These are phyloP conservation scores for Drosophila sechellia DNA, from an alignment of 1,140 invertebrate genomes.

Conservation along the genomic window DNA sequence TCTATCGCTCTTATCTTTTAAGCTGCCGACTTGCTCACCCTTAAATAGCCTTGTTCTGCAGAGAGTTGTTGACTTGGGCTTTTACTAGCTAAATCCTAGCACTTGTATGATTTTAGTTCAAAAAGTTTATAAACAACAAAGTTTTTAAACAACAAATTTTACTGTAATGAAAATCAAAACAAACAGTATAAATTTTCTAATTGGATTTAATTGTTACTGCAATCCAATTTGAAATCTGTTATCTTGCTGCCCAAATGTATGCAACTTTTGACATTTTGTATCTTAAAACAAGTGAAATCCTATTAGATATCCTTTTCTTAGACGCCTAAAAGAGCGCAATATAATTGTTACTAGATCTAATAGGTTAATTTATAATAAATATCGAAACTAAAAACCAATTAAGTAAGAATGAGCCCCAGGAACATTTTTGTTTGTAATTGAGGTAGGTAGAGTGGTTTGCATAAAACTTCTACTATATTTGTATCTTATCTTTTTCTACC, in stretches of 20 bases:
- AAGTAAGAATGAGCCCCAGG: no score
- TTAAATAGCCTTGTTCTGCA: slow-evolving; percentile 35
- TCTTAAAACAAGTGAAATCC: background rate
- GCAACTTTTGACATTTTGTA: background rate
- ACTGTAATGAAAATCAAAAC: no score
- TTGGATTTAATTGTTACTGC: background rate
- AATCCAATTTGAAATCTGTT: background rate
- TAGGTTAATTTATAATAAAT: no score
- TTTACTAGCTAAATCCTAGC: background rate
- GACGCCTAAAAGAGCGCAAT: no score
- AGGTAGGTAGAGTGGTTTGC: no score
- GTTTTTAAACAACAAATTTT: no score
- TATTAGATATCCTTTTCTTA: background rate
- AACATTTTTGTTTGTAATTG: no score
- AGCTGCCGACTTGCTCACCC: slow-evolving; percentile 9
- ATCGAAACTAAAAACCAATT: no score
- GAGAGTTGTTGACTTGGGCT: background rate
- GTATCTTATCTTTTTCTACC: background rate
- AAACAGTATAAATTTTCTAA: background rate
- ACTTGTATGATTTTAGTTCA: background rate
- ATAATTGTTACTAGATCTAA: no score
- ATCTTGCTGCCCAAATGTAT: background rate
- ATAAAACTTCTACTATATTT: no score
- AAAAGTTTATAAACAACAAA: background rate
- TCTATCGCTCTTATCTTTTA: slow-evolving; percentile 6